A percentile compares a stretch with the other conserved stretches of the same genome.
Evolutionary conservation across 2,888 invertebrate species (phyloP).

Genomic region (Aplocera efformata): DNA sequence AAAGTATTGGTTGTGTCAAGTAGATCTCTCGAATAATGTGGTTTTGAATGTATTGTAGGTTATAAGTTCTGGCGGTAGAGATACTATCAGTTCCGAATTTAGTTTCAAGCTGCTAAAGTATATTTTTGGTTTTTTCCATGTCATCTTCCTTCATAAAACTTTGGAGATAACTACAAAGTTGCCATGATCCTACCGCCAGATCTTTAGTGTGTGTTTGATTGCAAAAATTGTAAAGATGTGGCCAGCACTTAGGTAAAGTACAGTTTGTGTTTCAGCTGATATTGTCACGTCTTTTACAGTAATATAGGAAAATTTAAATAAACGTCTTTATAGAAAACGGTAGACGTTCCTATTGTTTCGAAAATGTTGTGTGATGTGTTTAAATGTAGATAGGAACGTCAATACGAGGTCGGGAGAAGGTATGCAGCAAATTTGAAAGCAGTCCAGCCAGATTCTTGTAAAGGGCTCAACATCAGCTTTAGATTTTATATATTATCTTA

Average conservation of each 20-base stretch:
- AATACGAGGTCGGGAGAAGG: not conserved
- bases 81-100: no score
- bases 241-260: no score
- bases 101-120: no score
- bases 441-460: not conserved
- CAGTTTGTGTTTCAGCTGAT: not conserved
- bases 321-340: slow-evolving; percentile 21
- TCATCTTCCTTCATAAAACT: no score
- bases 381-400: slow-evolving; percentile 20
- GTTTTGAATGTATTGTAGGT: slow-evolving; percentile 34
- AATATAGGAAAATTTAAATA: slow-evolving; percentile 4
- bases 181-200: no score
- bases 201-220: slow-evolving; percentile 14
- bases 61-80: no score
- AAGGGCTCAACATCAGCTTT: no score
- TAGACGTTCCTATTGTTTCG: slow-evolving; percentile 29
- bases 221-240: slow-evolving; percentile 2
- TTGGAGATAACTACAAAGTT: no score
- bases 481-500: no score
- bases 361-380: slow-evolving; percentile 16
- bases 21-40: slow-evolving; percentile 53
- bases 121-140: no score
- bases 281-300: no score
- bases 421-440: slow-evolving; percentile 1
- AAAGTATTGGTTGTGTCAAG: slow-evolving; percentile 47